Base-by-base conservation (phyloP, 2,888 invertebrate genomes). In the Andricus curvator region DNA sequence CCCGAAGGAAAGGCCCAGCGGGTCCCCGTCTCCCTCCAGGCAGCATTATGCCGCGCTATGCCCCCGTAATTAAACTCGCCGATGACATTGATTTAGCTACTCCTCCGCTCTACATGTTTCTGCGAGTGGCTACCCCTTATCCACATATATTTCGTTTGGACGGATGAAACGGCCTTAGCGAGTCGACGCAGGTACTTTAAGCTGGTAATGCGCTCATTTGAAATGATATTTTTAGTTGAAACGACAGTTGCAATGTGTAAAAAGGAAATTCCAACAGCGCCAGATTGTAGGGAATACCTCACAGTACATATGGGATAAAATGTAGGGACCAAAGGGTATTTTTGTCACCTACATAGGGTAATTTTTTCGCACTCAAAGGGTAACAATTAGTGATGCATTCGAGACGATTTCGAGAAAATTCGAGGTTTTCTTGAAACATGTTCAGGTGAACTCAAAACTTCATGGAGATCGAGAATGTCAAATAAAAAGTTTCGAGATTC, bases 11-110 rank as follows among this genome's bases (percentile, higher is more conserved):
- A 48, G 85, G 85, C 87, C 81, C 88, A 86, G 86, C 87, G 83
- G 87, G 87, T 83, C 84, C 84, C 84, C 85, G 83, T 80, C 70
- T 70, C 70, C 51, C 51, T 70, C 81, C 76, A 60, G 44, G n/a
- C 56, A n/a, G 44, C 56, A 56, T 60, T 60, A 56, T 37, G 60
- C 62, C 33, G 56, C 56, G 41, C 78, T 77, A 80, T 84, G 84
- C 85, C 85, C 86, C 87, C 85, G 87, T 88, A 89, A 90, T 88
- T 89, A 90, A 89, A 88, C 87, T 86, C 87, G 84, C 88, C 88
- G 89, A 90, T 89, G 90, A 90, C 90, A 87, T 89, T 90, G 90
- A 90, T 90, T 90, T 90, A 90, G 88, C 87, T 89, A 89, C 88
- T 88, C 83, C 86, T 86, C 86, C 84, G 86, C 85, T 86, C 84